These are phyloP conservation scores for Podarcis cretensis DNA, from an alignment of 2,113 vertebrate genomes.

Conservation along the genomic window DNA sequence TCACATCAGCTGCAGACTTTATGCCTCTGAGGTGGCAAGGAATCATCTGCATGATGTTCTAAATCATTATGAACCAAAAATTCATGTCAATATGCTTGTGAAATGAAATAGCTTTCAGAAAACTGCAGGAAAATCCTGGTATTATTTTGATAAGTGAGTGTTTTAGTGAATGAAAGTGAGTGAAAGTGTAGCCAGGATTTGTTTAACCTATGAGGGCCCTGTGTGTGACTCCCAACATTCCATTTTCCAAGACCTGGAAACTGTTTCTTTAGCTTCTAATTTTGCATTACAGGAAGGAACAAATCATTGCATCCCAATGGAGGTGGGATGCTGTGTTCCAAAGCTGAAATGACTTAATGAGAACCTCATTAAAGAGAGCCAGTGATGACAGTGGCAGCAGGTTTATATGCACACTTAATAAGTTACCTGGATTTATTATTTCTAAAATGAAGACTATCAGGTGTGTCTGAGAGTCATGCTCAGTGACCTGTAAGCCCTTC, in stretches of 20 bases:
- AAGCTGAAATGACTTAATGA: not conserved
- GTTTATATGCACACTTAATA: not conserved
- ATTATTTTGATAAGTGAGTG: no score
- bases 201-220: not conserved
- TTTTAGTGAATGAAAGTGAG: no score
- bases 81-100: not conserved
- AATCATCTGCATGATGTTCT: no score
- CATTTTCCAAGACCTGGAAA: not conserved
- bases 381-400: not conserved
- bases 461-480: not conserved
- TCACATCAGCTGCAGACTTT: no score
- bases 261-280: not conserved
- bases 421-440: not conserved
- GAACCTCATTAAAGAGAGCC: not conserved
- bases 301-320: not conserved
- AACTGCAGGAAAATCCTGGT: no score
- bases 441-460: not conserved
- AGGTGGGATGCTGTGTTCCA: not conserved
- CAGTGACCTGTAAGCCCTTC: not conserved
- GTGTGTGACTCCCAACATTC: not conserved
- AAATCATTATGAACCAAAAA: no score
- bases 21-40: no score
- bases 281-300: not conserved
- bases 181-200: not conserved
- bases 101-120: not conserved